These are phyloP conservation scores for Zhuqinia jingwanae DNA, from an alignment of 2,888 invertebrate genomes.

Conservation along the genomic window DNA sequence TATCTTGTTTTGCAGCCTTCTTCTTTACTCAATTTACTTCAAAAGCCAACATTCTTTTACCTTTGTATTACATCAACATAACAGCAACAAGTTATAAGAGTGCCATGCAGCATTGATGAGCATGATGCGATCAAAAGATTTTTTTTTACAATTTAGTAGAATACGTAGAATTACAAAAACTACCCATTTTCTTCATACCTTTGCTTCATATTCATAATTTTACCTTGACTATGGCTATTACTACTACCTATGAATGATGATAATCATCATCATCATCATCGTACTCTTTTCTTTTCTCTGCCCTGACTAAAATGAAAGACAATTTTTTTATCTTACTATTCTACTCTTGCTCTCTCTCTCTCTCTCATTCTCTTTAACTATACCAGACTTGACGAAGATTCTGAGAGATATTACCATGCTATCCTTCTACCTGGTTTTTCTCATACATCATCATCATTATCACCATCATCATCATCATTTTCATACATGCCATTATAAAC, in stretches of 20 bases:
- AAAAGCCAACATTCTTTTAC: too few relatives aligned
- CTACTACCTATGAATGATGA: constrained; percentile 19
- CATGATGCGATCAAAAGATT: not conserved
- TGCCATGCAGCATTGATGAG: too few relatives aligned
- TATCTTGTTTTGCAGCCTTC: constrained; percentile 19
- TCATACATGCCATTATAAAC: constrained; percentile 50
- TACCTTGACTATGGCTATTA: not conserved
- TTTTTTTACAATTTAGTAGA: not conserved
- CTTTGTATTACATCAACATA: too few relatives aligned
- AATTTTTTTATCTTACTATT: constrained; percentile 14
- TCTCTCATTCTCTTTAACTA: too few relatives aligned
- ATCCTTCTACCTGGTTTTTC: constrained; percentile 36
- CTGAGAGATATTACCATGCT: constrained; percentile 52
- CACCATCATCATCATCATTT: constrained; percentile 42
- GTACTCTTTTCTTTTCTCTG: not conserved
- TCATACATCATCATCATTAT: constrained; percentile 34
- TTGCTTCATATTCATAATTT: not conserved
- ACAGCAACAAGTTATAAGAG: too few relatives aligned
- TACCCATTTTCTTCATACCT: constrained; percentile 3
- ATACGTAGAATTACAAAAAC: not conserved
- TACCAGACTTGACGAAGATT: constrained; percentile 26
- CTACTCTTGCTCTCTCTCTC: not conserved
- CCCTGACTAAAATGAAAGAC: constrained; percentile 20
- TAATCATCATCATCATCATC: constrained; percentile 1
- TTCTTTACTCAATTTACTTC: not conserved